phyloP scores from a whole-genome alignment of 2,113 vertebrate genomes.

The Syrrhaptes paradoxus region DNA sequence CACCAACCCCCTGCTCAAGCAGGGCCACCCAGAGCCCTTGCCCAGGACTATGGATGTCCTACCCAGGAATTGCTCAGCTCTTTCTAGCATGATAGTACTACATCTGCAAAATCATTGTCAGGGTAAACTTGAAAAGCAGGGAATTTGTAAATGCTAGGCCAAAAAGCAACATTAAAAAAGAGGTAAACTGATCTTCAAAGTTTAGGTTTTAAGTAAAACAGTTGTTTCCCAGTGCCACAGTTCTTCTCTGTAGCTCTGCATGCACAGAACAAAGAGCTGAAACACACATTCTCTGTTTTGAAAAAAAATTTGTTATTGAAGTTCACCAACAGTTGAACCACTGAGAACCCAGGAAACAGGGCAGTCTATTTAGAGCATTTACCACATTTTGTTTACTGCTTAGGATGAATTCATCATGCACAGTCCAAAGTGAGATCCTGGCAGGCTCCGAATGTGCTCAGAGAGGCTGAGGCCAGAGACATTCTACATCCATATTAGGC shows the following conservation, averaged over 20 bases:
- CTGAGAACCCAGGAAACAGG: conserved; percentile 26
- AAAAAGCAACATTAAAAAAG: background rate
- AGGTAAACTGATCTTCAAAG: background rate
- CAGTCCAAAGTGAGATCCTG: conserved; percentile 69
- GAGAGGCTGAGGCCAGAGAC: conserved; percentile 60
- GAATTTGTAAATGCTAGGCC: background rate
- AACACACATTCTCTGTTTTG: background rate
- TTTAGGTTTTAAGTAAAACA: background rate
- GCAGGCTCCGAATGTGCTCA: conserved; percentile 37
- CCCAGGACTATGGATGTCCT: background rate
- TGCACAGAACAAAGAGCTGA: background rate
- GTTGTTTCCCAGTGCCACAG: background rate
- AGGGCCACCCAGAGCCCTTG: background rate
- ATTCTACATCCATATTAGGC: conserved; percentile 83
- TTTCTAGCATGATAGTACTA: background rate
- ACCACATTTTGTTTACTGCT: conserved; percentile 71
- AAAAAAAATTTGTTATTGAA: conserved; percentile 1
- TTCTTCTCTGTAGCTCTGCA: background rate
- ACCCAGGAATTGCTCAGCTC: background rate
- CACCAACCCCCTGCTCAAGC: background rate
- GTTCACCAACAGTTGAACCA: background rate
- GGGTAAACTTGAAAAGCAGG: background rate
- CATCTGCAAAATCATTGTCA: background rate
- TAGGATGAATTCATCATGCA: conserved; percentile 67
- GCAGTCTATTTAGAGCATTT: conserved; percentile 61